Base-by-base conservation (phyloP, 2,888 invertebrate species). In the Meteorus cinctellus region DNA sequence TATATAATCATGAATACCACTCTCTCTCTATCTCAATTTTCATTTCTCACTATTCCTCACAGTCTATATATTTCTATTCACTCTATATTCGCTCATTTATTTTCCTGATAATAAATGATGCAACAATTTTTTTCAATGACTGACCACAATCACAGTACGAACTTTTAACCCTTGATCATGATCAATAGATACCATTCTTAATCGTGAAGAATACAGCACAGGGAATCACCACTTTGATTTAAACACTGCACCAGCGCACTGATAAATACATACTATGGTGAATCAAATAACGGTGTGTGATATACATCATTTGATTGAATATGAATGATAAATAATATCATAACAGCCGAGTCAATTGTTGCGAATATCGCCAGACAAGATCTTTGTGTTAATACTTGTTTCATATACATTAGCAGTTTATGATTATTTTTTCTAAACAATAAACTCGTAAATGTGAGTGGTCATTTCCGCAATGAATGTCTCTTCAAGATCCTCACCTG, bases 61-160 rank as follows among this genome's bases (percentile, higher is more conserved):
- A 16, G 19, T 55, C 24, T 14, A 4, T 24, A 3, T n/a, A 62
- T 14, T 62, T 62, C 12, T 29, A 62, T 62, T 60, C 24, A 19
- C 1, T n/a, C 4, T 31, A 1, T 55, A 24, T 55, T 12, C 5
- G 31, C 29, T 16, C 10, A 24, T 14, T 60, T 60, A 27, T 62
- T 29, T 29, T 31, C n/a, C 3, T 31, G 29, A n/a, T 29, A 62
- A 62, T 62, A 29, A 31, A 62, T 62, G 62, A 31, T 41, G 19
- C 41, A 65, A 41, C 31, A 63, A 55, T 45, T 48, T 34, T 60
- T 71, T 68, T 45, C 31, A 79, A 74, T 62, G 27, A 29, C 63
- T 12, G 16, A 59, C 29, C 19, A 48, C 31, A 59, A 78, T 77
- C 72, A 76, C 74, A 72, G 72, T 63, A 74, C 51, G 62, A 60